phyloP scores from a whole-genome alignment of 2,113 vertebrate genomes.

The Paracanthobrama guichenoti region DNA sequence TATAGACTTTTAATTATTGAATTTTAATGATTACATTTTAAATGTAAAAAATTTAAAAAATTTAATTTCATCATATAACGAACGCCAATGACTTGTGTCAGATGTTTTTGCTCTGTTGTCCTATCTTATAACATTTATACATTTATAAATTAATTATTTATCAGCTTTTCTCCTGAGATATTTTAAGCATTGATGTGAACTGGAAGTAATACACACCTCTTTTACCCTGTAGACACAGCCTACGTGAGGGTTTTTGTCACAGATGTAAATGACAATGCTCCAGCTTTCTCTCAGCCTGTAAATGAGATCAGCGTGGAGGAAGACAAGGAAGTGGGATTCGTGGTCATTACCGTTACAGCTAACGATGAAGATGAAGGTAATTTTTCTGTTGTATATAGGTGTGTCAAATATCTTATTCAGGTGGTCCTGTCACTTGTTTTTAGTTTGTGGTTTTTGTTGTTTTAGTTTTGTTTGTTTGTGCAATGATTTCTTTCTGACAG shows the following conservation, averaged over 20 bases:
- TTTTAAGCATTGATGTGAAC: not conserved
- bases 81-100: not conserved
- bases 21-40: not conserved
- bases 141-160: not conserved
- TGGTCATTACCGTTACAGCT: slow-evolving; percentile 86
- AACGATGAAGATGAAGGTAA: slow-evolving; percentile 87
- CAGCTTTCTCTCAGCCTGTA: slow-evolving; percentile 73
- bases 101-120: not conserved
- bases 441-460: slow-evolving; percentile 21
- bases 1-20: not conserved
- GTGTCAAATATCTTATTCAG: slow-evolving; percentile 32
- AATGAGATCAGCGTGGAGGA: slow-evolving; percentile 86
- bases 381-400: not conserved
- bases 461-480: slow-evolving; percentile 34
- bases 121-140: not conserved
- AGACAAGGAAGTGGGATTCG: slow-evolving; percentile 83
- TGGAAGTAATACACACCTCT: not conserved
- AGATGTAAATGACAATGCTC: slow-evolving; percentile 88
- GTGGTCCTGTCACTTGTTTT: slow-evolving; percentile 42
- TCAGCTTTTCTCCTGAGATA: not conserved
- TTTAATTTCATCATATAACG: not conserved
- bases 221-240: slow-evolving; percentile 77
- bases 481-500: slow-evolving; percentile 44
- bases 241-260: slow-evolving; percentile 86
- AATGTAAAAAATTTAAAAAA: no score